Conservation (phyloP, 2,113 vertebrate species). For the Rhinolophus ferrumequinum region DNA sequence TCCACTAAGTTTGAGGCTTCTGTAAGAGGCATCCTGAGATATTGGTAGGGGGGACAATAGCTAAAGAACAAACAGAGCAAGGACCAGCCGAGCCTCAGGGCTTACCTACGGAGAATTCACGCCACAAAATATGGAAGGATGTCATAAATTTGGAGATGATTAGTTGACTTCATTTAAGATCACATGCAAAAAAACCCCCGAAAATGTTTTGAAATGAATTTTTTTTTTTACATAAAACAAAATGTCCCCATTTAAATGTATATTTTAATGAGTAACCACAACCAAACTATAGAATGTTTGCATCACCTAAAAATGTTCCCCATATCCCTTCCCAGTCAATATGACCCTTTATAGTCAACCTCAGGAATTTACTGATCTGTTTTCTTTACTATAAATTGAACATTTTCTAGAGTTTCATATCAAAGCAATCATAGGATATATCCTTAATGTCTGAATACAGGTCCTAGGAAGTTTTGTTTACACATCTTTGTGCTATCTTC, state of each 20-base stretch:
- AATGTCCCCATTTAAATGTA: background rate
- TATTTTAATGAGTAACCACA: background rate
- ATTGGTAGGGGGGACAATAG: background rate
- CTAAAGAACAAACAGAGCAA: background rate
- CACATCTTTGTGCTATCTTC: background rate
- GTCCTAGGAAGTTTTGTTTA: background rate
- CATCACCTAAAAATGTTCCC: background rate
- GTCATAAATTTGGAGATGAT: background rate
- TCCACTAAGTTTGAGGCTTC: background rate
- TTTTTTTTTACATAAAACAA: background rate
- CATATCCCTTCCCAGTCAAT: background rate
- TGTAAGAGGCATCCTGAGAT: background rate
- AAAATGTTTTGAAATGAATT: background rate
- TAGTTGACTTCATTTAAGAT: background rate
- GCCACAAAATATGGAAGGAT: background rate
- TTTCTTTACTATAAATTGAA: background rate
- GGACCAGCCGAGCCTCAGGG: background rate
- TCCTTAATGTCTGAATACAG: background rate
- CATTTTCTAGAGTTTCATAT: conserved; percentile 8
- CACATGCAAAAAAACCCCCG: background rate
- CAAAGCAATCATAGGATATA: background rate
- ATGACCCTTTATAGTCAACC: background rate
- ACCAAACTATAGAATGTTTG: background rate
- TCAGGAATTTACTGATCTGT: background rate
- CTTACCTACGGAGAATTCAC: background rate